Percentiles rank a stretch among this genome's conserved stretches.
Conservation (phyloP, 23 tunicate genomes). For the Trididemnum clinides region DNA sequence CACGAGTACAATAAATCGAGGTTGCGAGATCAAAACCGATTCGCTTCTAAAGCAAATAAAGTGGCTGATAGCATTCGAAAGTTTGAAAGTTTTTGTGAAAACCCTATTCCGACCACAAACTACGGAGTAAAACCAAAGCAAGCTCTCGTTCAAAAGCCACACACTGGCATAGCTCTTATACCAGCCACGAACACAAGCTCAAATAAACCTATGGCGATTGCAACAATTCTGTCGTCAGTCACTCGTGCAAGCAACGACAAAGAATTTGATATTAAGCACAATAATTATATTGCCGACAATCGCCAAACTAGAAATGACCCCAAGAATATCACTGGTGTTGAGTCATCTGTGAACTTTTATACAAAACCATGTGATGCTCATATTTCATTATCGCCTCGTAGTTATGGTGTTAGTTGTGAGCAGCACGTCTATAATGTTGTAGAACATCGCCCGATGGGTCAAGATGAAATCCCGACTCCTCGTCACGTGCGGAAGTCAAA, state of each 20-base stretch:
- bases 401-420: neutral
- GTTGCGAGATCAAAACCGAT: neutral
- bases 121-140: neutral
- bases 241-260: neutral
- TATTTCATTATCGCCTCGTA: neutral
- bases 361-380: neutral
- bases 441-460: neutral
- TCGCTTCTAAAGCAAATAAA: neutral
- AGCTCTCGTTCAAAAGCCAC: neutral
- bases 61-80: conserved; percentile 77
- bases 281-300: too few species aligned
- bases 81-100: conserved; percentile 67
- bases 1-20: conserved; percentile 50
- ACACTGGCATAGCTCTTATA: neutral
- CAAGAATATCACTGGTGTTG: neutral
- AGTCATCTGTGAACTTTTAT: neutral
- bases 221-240: neutral
- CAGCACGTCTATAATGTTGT: neutral
- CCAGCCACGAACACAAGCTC: neutral
- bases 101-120: neutral
- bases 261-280: neutral
- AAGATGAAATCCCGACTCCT: neutral
- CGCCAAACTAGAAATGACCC: too few species aligned
- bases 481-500: conserved; percentile 53
- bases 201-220: conserved; percentile 21